These are phyloP conservation scores for Gisinianus flammeolus DNA, from an alignment of 2,888 invertebrate genomes.

Conservation along the genomic window DNA sequence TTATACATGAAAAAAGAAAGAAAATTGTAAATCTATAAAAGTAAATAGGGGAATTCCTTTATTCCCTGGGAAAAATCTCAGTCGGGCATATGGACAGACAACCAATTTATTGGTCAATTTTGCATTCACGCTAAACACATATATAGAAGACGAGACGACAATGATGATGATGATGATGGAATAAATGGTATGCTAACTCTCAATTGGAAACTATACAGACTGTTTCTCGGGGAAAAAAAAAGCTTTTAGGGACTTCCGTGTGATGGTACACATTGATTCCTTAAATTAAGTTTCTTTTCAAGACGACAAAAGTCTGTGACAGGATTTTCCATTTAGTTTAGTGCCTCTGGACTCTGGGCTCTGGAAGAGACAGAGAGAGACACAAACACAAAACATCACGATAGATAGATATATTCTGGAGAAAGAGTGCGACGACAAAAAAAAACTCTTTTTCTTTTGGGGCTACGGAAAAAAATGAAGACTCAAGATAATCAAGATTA, in stretches of 20 bases:
- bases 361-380: background rate
- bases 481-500: conserved; percentile 20
- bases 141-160: background rate
- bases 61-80: background rate
- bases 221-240: too few relatives aligned
- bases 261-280: too few relatives aligned
- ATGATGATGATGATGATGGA: background rate
- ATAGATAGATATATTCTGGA: background rate
- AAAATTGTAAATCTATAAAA: background rate
- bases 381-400: background rate
- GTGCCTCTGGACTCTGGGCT: background rate
- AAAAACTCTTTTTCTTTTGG: background rate
- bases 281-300: too few relatives aligned
- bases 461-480: conserved; percentile 22
- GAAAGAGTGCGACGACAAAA: background rate
- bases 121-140: background rate
- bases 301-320: too few relatives aligned
- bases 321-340: background rate
- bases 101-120: background rate
- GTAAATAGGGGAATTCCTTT: background rate
- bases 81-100: background rate
- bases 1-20: background rate
- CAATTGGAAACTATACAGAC: too few relatives aligned
- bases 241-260: background rate
- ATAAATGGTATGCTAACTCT: background rate